phyloP scores from a whole-genome alignment of 1,140 invertebrate species.

The Drosophila sp. region DNA sequence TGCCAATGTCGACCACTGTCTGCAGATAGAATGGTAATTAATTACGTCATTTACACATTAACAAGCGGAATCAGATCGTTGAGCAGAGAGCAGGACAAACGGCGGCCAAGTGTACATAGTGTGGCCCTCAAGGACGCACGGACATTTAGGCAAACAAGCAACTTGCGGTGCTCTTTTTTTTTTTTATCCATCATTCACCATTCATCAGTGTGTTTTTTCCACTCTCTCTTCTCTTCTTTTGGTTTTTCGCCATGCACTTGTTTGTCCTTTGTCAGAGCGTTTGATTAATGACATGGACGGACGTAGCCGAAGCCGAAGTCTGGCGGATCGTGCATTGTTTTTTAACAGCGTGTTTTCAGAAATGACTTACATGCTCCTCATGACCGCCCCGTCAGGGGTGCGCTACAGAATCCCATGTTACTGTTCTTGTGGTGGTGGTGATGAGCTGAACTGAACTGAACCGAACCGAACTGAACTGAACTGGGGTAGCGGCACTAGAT shows the following conservation, averaged over 20 bases:
- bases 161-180: conserved; percentile 18
- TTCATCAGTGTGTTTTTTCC: conserved; percentile 16
- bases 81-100: neutral
- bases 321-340: conserved; percentile 43
- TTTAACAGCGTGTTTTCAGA: conserved; percentile 52
- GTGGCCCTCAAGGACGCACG: conserved; percentile 18
- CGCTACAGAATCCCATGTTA: conserved; percentile 19
- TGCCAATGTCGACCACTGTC: conserved; percentile 24
- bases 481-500: no score
- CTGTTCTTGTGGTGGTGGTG: conserved; percentile 34
- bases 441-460: conserved; percentile 6
- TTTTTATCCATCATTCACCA: conserved; percentile 40
- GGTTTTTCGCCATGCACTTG: conserved; percentile 41
- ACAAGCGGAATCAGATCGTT: conserved; percentile 39
- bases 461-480: no score
- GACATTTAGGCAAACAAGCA: conserved; percentile 29
- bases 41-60: conserved; percentile 66
- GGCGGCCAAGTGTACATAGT: neutral
- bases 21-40: conserved; percentile 62
- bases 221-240: neutral
- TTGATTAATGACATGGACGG: conserved; percentile 68
- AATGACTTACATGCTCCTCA: conserved; percentile 51
- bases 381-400: conserved; percentile 22
- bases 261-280: conserved; percentile 44
- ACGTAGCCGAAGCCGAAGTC: neutral